Base-by-base conservation (phyloP, 1,140 invertebrate genomes). In the Magallana gigas region DNA sequence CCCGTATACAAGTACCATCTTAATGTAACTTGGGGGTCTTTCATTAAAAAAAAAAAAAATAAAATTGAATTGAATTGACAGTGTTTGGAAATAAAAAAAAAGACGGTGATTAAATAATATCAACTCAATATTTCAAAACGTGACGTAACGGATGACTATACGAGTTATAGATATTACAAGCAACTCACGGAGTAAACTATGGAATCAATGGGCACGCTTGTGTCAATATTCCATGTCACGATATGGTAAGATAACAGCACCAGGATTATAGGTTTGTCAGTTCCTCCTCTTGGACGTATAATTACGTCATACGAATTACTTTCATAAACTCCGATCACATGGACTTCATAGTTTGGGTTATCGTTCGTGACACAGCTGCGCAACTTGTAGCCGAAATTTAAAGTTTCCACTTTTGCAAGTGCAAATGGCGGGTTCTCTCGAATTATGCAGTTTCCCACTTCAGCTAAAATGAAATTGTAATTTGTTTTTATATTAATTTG, bases 371-470 rank as follows among this genome's bases (percentile, higher is more conserved):
- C 64, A 68, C 85, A 87, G 8, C 85, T 62, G 9, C 82, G 18
- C 18, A 87, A 36, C 8, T 11, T 12, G 12, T 64, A 23, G 56
- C 57, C 36, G 8, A 56, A 56, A 29, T 18, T 59, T 3, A 81
- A 59, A 56, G 85, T 60, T 23, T 87, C 80, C 29, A 64, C 62
- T n/a, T 64, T 62, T 7, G 58, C 80, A 18, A 83, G 11, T 23
- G 59, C 16, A 23, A 62, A 64, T 36, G 80, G 85, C 5, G 85
- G 85, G 57, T 62, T 48, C 18, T 83, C 23, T 76, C 80, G 23
- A 57, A 87, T 83, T 8, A 59, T 16, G 36, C 85, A 87, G 18
- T 64, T 87, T 83, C 85, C 85, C 56, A 64, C 29, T 83, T 83
- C 23, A 68, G 85, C 85, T 87, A 48, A 23, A 82, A 48, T 48